Base-by-base conservation (phyloP, 1,140 invertebrate species). In the Ericerus pela region DNA sequence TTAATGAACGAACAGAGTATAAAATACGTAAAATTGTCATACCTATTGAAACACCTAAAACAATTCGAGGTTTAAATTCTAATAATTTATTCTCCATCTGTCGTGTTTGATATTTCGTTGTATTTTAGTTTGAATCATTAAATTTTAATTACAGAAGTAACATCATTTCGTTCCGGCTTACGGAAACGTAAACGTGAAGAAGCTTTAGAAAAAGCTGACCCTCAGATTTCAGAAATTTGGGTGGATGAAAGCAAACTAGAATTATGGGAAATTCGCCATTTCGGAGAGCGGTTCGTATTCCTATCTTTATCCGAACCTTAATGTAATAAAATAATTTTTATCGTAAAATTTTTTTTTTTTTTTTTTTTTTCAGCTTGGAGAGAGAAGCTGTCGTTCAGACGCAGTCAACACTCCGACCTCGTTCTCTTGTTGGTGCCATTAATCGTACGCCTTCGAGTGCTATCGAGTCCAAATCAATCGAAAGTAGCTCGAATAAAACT, bases 251-350 rank as follows among this genome's bases (percentile, higher is more conserved):
- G 95, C 63, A 88, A 91, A 65, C 69, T 98, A 20, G 93, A 97
- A 68, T 67, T 97, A 1, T 97, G 93, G 92, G 93, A 97, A 72
- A 95, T 97, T 36, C 89, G 90, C 65, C 85, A 88, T 61, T 97
- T 94, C 69, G 88, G 88, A 29, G 93, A 97, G 68, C 56, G 43
- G 58, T 59, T 53, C 24, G 53, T 54, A 10, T 16, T 6, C 27
- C 11, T 24, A 14, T 51, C 20, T 11, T n/a, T n/a, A n/a, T n/a
- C n/a, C n/a, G n/a, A n/a, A n/a, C n/a, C n/a, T n/a, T n/a, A n/a
- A n/a, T n/a, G n/a, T n/a, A n/a, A n/a, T n/a, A n/a, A n/a, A n/a
- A n/a, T n/a, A n/a, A n/a, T n/a, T n/a, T 41, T 41, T 22, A 18
- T 38, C 36, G 14, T 3, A 5, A 14, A 10, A 22, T 47, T 22